phyloP scores from a whole-genome alignment of 2,888 invertebrate species.

The Graphium colonna region DNA sequence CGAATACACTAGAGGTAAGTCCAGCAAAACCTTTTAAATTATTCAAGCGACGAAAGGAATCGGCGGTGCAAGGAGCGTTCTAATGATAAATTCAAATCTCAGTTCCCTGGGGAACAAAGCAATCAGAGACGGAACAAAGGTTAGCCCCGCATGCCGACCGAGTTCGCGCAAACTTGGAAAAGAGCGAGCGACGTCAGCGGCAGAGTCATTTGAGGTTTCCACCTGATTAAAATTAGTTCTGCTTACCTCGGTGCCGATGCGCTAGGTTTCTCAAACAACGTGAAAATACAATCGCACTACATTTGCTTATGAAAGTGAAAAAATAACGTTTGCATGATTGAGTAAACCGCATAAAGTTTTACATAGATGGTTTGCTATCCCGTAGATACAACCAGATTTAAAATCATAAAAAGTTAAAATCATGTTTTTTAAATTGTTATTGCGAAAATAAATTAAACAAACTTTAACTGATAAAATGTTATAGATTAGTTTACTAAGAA shows the following conservation, averaged over 20 bases:
- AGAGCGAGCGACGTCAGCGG: conserved; percentile 39
- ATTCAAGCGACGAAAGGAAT: conserved; percentile 48
- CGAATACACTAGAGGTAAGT: neutral
- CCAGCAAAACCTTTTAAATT: conserved; percentile 58
- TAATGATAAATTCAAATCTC: conserved; percentile 76
- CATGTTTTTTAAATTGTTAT: too few relatives aligned
- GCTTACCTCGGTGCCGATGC: neutral
- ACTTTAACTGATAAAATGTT: too few relatives aligned
- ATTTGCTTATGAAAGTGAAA: too few relatives aligned
- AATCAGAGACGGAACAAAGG: conserved; percentile 70
- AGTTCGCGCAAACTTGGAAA: conserved; percentile 45
- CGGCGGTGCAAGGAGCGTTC: conserved; percentile 48
- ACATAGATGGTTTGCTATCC: too few relatives aligned
- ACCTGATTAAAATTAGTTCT: conserved; percentile 34
- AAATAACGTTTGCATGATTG: too few relatives aligned
- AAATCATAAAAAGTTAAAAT: too few relatives aligned
- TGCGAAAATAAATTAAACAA: too few relatives aligned
- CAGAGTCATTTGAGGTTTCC: conserved; percentile 32
- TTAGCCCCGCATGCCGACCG: conserved; percentile 44
- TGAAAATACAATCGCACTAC: too few relatives aligned
- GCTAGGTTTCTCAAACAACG: neutral
- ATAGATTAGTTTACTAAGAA: too few relatives aligned
- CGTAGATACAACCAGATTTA: too few relatives aligned
- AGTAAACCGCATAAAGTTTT: too few relatives aligned
- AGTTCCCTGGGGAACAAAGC: conserved; percentile 62